Evolutionary conservation across 2,888 invertebrate genomes (phyloP), one percentile per base, ranked within the genome.

Genomic region (Mimumesa dahlbomi): DNA sequence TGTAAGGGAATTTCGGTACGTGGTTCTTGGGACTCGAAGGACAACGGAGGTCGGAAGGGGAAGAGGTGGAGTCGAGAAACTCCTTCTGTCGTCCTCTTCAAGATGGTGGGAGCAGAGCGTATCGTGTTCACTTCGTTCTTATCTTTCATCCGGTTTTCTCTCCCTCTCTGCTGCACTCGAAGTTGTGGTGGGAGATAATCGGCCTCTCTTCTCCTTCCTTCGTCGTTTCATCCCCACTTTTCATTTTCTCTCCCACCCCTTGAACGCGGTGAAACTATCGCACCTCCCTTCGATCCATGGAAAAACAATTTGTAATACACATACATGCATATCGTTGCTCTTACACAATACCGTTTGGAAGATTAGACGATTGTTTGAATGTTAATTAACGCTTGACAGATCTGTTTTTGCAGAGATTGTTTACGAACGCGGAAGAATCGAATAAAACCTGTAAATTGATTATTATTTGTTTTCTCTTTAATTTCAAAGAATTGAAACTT

Each of bases 1-100:
- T 6, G 14, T 18, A 42, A 66, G 22, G n/a, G 40, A 2, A 11
- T 19, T n/a, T 36, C 14, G 29, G 11, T 16, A 11, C 14, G 36
- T 6, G 14, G 38, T 49, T 31, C 7, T 36, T 19, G 9, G 19
- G 6, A 36, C 22, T 45, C 31, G 69, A 68, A 43, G 69, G 53
- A 50, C 38, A 34, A 50, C 21, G 43, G 18, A 31, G 19, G 34
- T 50, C 59, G 79, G 81, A 75, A 75, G 76, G 74, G 65, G 66
- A 64, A 66, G 68, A 78, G 85, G 85, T 83, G 85, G 85, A 85
- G 85, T 71, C 82, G 77, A 77, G 79, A 66, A 73, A 68, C 72
- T 75, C 58, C 76, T 75, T 76, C 53, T 72, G 46, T 67, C 75
- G 71, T 57, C 64, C 56, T 49, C 68, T 49, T 40, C 36, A 48